Base-by-base conservation (phyloP, 2,113 vertebrate genomes). In the Microcebus murinus region DNA sequence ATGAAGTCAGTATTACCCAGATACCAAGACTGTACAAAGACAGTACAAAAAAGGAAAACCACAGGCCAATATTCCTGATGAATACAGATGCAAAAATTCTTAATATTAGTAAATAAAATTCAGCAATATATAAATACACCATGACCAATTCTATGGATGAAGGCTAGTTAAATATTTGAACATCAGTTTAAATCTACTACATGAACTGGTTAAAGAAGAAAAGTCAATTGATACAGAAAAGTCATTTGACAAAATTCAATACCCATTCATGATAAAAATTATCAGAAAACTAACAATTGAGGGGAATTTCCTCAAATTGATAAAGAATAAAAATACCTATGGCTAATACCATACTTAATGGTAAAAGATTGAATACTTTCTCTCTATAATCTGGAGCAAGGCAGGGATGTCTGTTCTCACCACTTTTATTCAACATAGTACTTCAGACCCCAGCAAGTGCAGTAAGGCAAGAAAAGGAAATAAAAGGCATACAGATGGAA, bases 51-150 rank as follows among this genome's bases (percentile, higher is more conserved):
- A 55, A 45, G 1, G 45, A 48, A 79, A 42, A 25, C 61, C 4
- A n/a, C 0, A 17, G 50, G 61, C 6, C 12, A 48, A 12, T 1
- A 0, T 50, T 21, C 1, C 34, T 42, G 77, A 6, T 65, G 17
- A 29, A 18, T 61, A 21, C 0, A n/a, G 27, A 67, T 42, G 25
- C 6, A 20, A 70, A 68, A 79, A 39, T n/a, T 5, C 59, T 55
- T 45, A 25, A 48, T 2, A 17, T 45, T 21, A n/a, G 50, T 34
- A 34, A 67, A n/a, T 3, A 68, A 34, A 31, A 74, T 27, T 57
- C 59, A 31, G 70, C 42, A 36, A 29, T 11, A 27, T 34, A 18
- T 3, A 52, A 31, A 15, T 1, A 13, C 1, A 27, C 1, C n/a
- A 77, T 52, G 59, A 76, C 63, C 25, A 15, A 17, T 20, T 36